phyloP scores from a whole-genome alignment of 1,140 invertebrate species.

The Melanaphis sacchari region DNA sequence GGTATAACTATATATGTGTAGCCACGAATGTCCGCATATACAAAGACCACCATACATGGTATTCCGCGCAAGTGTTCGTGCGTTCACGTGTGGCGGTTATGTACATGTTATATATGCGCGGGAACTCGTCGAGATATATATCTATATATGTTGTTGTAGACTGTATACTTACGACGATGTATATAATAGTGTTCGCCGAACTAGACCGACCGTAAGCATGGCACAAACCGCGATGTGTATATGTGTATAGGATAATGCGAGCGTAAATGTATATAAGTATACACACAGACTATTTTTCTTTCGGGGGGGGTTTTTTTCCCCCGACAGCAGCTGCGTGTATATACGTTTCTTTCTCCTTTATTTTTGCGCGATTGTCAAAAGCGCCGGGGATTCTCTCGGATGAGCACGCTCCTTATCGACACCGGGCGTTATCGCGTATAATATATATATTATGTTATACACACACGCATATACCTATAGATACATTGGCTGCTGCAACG shows the following conservation, averaged over 20 bases:
- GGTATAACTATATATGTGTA: background rate
- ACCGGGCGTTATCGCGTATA: background rate
- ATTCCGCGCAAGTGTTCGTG: conserved; percentile 25
- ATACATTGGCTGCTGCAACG: background rate
- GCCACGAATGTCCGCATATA: background rate
- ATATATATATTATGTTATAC: background rate
- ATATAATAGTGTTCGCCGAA: background rate
- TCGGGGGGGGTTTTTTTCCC: background rate
- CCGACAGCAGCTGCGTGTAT: background rate
- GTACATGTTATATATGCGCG: background rate
- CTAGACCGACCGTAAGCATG: background rate
- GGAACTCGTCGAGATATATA: background rate
- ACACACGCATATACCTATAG: no score
- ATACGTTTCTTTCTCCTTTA: background rate
- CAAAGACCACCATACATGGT: background rate
- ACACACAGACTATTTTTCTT: background rate
- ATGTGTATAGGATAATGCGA: background rate
- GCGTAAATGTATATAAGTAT: background rate
- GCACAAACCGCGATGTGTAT: background rate
- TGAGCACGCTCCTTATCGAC: conserved; percentile 44
- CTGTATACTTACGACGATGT: background rate
- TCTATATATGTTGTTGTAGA: background rate
- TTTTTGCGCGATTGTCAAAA: conserved; percentile 38
- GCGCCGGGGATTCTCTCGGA: conserved; percentile 48
- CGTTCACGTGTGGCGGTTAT: background rate